Base-by-base conservation (phyloP, 2,797 vertebrate genomes). In the Fistularia tabacaria region DNA sequence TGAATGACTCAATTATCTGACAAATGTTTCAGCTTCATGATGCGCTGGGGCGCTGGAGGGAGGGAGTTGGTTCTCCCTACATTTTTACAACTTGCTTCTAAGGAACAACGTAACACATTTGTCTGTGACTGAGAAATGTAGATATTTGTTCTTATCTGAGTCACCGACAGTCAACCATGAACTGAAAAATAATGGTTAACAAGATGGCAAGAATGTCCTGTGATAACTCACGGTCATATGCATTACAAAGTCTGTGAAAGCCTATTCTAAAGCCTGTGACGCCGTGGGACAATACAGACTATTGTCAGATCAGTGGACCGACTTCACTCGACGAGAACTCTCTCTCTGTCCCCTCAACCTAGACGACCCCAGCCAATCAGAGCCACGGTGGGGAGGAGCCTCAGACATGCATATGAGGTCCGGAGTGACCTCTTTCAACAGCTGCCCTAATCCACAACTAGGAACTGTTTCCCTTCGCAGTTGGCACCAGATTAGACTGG, bases 191-290 rank as follows among this genome's bases (percentile, higher is more conserved):
- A 38, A 38, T 11, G 44, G 54, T 74, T 66, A 66, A 75, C 59
- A 65, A 73, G 71, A 49, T 74, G 57, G 72, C 51, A 81, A 76
- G 73, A 79, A 74, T 70, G 54, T 38, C 59, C 70, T 54, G 43
- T 64, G 49, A 80, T 70, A 79, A 76, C 75, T 81, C 57, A 53
- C 38, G 5, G 48, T 62, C 66, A 84, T 87, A 85, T 86, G 81
- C 87, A 87, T 88, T 67, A 87, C 86, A 88, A 90, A 84, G 83
- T 55, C 57, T 59, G 55, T 78, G 74, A 79, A 85, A 83, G 45
- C 74, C 79, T 66, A 59, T 69, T 71, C 74, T 74, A 79, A 64
- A 78, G 79, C 59, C 80, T 79, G 64, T 66, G 81, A 82, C 77
- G 56, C 63, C 42, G 36, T 64, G 51, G 69, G 69, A 91, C 90